A percentile compares a stretch with the other conserved stretches of the same genome.
Conservation (phyloP, 2,113 vertebrate species). For the Acrocephalus arundinaceus region DNA sequence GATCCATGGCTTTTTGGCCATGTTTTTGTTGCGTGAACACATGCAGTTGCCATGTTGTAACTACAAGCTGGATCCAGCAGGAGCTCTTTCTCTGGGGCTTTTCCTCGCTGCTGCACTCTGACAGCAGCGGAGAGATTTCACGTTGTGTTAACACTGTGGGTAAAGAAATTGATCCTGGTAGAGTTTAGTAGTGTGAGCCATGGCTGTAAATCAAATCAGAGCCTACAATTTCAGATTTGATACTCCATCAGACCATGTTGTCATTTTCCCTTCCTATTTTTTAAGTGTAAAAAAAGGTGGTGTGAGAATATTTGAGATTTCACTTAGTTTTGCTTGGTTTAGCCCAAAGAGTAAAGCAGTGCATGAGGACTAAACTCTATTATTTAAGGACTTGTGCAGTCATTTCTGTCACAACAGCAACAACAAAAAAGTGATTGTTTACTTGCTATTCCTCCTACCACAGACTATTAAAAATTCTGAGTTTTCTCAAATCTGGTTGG, state of each 20-base stretch:
- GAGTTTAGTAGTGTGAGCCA: neutral
- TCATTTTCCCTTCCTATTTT: neutral
- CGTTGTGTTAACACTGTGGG: neutral
- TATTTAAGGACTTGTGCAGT: neutral
- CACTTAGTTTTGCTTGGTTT: neutral
- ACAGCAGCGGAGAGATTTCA: neutral
- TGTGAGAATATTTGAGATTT: neutral
- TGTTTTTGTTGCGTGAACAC: neutral
- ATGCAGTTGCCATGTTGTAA: neutral
- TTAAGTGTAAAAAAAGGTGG: neutral
- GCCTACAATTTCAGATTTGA: neutral
- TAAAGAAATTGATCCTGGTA: neutral
- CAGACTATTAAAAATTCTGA: neutral
- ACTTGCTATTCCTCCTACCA: neutral
- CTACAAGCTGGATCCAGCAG: neutral
- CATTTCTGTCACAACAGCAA: neutral
- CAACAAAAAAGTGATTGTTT: neutral
- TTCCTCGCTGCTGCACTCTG: neutral
- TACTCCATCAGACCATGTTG: neutral
- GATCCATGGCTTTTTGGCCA: neutral
- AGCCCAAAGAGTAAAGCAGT: neutral
- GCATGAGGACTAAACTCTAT: neutral
- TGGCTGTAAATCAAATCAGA: neutral
- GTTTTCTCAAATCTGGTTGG: constrained; percentile 18
- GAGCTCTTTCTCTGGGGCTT: neutral